phyloP scores from a whole-genome alignment of 2,113 vertebrate genomes.

The Siniperca chuatsi region DNA sequence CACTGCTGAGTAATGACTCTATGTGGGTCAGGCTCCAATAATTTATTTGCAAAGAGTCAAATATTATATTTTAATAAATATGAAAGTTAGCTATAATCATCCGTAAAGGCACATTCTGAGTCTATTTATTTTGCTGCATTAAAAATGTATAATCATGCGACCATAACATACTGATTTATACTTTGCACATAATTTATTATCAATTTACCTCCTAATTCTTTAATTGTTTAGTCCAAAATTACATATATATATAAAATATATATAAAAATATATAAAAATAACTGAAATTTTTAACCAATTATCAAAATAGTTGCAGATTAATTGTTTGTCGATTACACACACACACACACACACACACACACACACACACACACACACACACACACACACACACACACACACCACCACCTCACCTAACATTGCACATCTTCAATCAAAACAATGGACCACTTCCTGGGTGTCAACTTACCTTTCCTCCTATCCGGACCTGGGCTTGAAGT shows the following conservation, averaged over 20 bases:
- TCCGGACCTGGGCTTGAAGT: constrained; percentile 98
- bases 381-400: too few relatives aligned
- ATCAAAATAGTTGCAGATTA: too few relatives aligned
- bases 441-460: not conserved
- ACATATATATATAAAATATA: too few relatives aligned
- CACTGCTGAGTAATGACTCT: not conserved
- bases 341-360: too few relatives aligned
- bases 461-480: constrained; percentile 95
- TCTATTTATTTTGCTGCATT: too few relatives aligned
- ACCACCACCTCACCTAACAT: not conserved
- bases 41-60: not conserved
- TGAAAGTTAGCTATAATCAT: not conserved
- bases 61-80: not conserved
- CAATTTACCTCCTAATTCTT: too few relatives aligned
- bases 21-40: not conserved
- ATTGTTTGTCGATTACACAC: not conserved
- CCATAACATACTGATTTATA: not conserved
- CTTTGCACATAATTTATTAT: too few relatives aligned
- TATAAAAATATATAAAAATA: too few relatives aligned
- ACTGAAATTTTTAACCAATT: too few relatives aligned
- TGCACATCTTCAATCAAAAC: not conserved
- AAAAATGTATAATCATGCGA: not conserved
- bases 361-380: too few relatives aligned
- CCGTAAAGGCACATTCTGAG: too few relatives aligned
- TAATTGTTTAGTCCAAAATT: not conserved